Percentiles rank a stretch among this genome's conserved stretches.
Conservation (phyloP, 2,888 invertebrate genomes). For the Chironomus tentans region DNA sequence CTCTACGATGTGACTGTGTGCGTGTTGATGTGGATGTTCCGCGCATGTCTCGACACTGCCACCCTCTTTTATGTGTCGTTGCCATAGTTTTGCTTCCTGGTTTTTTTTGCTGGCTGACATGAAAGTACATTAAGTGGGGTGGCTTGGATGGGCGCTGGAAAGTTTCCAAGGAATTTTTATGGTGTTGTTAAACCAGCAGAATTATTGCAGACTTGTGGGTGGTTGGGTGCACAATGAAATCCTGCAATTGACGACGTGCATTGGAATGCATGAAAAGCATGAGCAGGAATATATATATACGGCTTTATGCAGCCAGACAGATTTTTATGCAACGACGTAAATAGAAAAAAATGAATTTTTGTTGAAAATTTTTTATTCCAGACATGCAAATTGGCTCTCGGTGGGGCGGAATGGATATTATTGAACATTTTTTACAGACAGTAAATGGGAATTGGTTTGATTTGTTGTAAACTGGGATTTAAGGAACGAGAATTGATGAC, state of each 20-base stretch:
- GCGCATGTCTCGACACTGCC: not conserved
- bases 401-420: no score
- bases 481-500: not conserved
- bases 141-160: not conserved
- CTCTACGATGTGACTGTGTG: not conserved
- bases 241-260: no score
- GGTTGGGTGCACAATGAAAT: no score
- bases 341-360: no score
- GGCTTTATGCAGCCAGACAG: not conserved
- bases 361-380: no score
- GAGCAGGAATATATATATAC: no score
- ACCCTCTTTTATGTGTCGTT: slow-evolving; percentile 1
- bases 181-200: no score
- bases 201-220: no score
- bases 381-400: no score
- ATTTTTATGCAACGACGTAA: not conserved
- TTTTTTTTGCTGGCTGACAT: not conserved
- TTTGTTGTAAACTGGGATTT: no score
- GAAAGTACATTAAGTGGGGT: not conserved
- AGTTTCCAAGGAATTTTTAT: not conserved
- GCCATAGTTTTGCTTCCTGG: slow-evolving; percentile 17
- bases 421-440: not conserved
- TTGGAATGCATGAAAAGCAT: no score
- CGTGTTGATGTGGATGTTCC: not conserved
- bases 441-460: not conserved